Percentiles rank a stretch among this genome's conserved stretches.
These are phyloP conservation scores for Syrrhaptes paradoxus DNA, from an alignment of 2,113 vertebrate genomes.

Conservation along the genomic window DNA sequence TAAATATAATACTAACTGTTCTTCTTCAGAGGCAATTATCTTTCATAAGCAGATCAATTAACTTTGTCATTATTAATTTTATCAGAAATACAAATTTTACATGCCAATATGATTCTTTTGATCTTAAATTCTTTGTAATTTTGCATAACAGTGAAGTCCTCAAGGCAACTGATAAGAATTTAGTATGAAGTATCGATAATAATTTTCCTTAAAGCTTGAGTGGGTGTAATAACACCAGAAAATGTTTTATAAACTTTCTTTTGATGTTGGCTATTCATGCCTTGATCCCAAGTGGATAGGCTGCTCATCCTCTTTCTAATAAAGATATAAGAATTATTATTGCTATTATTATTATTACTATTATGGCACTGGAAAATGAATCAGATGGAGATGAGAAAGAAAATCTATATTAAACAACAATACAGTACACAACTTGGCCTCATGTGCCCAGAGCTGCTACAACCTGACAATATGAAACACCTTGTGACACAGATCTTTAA, in stretches of 20 bases:
- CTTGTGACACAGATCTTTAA: not conserved
- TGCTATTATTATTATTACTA: not conserved
- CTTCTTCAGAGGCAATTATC: not conserved
- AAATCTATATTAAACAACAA: not conserved
- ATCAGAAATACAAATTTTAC: not conserved
- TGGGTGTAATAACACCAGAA: not conserved
- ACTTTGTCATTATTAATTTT: not conserved
- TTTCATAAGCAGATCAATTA: not conserved
- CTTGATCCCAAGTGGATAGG: not conserved
- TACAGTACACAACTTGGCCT: not conserved
- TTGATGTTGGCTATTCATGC: not conserved
- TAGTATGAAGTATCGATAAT: not conserved
- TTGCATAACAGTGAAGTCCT: not conserved
- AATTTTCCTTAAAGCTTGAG: not conserved
- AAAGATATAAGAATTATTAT: not conserved
- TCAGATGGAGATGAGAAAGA: not conserved
- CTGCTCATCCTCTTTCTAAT: not conserved
- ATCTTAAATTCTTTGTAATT: not conserved
- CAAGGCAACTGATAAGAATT: not conserved
- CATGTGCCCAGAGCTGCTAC: not conserved
- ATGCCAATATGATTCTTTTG: not conserved
- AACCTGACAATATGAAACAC: not conserved
- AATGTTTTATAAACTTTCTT: not conserved
- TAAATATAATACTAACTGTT: not conserved
- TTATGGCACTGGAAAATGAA: not conserved